Conservation (phyloP, 2,888 invertebrate genomes). For the Pollenia amentaria region DNA sequence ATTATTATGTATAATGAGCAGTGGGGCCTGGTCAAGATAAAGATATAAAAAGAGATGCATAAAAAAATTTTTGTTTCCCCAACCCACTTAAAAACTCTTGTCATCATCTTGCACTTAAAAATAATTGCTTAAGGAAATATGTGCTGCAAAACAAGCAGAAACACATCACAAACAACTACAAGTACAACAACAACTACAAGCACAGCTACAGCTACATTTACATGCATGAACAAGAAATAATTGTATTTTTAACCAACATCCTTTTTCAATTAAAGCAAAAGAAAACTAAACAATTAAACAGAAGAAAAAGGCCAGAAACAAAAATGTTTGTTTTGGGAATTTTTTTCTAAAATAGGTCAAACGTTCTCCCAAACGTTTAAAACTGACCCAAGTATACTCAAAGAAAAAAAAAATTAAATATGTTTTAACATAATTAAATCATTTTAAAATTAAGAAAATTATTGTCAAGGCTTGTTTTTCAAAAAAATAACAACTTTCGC, state of each 20-base stretch:
- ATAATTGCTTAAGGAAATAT: slow-evolving; percentile 47
- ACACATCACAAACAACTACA: background rate
- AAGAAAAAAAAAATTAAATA: background rate
- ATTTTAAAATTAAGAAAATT: too few species aligned
- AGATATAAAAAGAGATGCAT: background rate
- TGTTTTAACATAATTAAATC: background rate
- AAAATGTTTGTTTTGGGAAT: slow-evolving; percentile 19
- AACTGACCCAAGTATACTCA: background rate
- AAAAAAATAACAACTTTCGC: too few species aligned
- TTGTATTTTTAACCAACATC: slow-evolving; percentile 10
- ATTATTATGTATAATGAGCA: background rate
- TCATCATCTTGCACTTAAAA: slow-evolving; percentile 38
- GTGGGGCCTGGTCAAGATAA: background rate
- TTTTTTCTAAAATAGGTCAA: background rate
- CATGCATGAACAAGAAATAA: background rate
- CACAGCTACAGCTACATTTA: background rate
- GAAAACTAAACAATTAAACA: background rate
- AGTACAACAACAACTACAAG: background rate
- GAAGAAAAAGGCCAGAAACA: slow-evolving; percentile 10
- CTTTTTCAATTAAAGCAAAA: slow-evolving; percentile 28
- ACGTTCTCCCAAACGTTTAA: background rate
- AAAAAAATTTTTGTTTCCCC: slow-evolving; percentile 14
- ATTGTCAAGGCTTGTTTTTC: too few species aligned
- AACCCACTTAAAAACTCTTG: background rate
- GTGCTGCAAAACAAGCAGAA: background rate